Conservation (phyloP, 1,140 invertebrate genomes). For the Lamellibrachia luymesi region DNA sequence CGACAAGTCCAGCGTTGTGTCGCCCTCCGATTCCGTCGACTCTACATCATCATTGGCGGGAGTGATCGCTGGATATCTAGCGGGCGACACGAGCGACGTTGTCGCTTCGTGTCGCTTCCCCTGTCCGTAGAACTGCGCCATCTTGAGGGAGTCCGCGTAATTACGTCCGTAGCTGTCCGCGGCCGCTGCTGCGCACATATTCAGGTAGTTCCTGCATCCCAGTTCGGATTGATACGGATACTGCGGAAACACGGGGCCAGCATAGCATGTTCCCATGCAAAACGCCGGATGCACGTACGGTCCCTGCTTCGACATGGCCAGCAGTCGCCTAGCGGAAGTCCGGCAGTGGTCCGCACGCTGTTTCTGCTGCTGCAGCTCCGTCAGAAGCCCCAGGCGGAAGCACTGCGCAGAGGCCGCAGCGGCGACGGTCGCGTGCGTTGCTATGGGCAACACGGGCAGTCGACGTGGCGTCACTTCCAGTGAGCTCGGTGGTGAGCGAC, state of each 20-base stretch:
- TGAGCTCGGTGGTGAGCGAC: background rate
- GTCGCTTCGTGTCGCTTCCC: background rate
- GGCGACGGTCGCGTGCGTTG: conserved; percentile 15
- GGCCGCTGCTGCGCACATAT: conserved; percentile 1
- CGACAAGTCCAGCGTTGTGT: background rate
- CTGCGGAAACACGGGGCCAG: background rate
- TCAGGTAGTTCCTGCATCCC: background rate
- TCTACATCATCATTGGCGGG: background rate
- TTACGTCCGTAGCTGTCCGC: background rate
- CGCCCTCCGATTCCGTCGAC: background rate
- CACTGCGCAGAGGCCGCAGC: background rate
- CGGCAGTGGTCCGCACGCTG: background rate
- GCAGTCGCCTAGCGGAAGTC: background rate
- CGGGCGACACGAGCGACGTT: background rate
- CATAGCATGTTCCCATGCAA: background rate
- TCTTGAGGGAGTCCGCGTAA: background rate
- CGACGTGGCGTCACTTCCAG: background rate
- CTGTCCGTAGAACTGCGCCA: background rate
- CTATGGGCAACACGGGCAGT: conserved; percentile 11
- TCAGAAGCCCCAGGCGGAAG: background rate
- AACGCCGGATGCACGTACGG: conserved; percentile 12
- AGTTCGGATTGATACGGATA: background rate
- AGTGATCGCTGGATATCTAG: background rate
- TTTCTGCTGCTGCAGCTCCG: background rate
- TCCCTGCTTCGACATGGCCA: background rate